Evolutionary conservation across 2,797 vertebrate genomes (phyloP).

Genomic region (Echeneis naucrates): DNA sequence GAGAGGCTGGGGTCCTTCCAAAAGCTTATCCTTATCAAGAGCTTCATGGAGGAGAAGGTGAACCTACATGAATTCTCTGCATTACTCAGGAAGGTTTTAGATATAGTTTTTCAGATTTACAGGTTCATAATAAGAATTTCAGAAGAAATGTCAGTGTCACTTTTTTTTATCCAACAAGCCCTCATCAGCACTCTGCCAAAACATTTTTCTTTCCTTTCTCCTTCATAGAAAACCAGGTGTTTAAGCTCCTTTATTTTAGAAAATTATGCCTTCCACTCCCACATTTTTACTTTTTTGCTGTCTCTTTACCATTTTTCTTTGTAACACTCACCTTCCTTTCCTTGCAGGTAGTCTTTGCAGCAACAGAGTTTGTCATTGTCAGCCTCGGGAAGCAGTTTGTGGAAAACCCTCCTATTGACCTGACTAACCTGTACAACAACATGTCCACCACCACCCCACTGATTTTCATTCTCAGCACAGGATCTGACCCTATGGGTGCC

Average conservation of each 20-base stretch:
- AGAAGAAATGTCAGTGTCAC: background rate
- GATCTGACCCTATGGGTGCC: slow-evolving; percentile 89
- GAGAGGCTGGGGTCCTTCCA: slow-evolving; percentile 82
- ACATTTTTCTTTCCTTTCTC: background rate
- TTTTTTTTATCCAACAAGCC: background rate
- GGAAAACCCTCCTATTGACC: slow-evolving; percentile 87
- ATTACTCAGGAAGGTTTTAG: background rate
- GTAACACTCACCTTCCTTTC: background rate
- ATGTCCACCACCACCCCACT: slow-evolving; percentile 85
- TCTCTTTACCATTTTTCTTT: background rate
- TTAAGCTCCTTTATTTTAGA: no score
- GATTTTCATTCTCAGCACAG: slow-evolving; percentile 89
- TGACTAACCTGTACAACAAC: slow-evolving; percentile 86
- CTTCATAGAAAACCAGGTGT: no score
- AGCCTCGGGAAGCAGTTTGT: slow-evolving; percentile 87
- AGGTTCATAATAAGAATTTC: background rate
- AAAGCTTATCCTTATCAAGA: slow-evolving; percentile 88
- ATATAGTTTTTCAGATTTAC: background rate
- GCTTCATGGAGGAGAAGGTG: slow-evolving; percentile 88
- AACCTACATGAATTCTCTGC: background rate
- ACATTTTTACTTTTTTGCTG: no score
- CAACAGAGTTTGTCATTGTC: slow-evolving; percentile 88
- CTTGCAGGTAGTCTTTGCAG: slow-evolving; percentile 84
- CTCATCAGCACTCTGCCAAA: background rate
- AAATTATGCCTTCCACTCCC: no score